Percentiles rank a stretch among this genome's conserved stretches.
These are phyloP conservation scores for Mesorhabditis sp. DNA, from an alignment of 2,888 invertebrate species.

Conservation along the genomic window DNA sequence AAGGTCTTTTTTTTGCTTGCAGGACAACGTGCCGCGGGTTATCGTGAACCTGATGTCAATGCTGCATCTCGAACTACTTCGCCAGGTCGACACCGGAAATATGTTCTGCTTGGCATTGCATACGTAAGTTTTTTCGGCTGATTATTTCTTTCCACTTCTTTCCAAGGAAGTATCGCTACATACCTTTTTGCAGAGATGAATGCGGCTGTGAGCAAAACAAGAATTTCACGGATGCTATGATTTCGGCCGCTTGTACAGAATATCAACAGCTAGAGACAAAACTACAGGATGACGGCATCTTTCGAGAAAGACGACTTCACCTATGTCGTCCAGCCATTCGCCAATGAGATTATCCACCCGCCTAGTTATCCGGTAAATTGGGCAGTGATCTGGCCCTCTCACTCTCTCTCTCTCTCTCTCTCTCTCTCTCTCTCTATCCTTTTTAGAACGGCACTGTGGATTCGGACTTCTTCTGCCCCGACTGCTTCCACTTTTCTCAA, in stretches of 20 bases:
- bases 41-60: conserved; percentile 39
- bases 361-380: too few species aligned
- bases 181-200: conserved; percentile 37
- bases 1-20: too few species aligned
- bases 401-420: background rate
- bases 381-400: too few species aligned
- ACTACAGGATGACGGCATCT: too few species aligned
- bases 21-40: conserved; percentile 35
- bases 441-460: conserved; percentile 23
- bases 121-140: conserved; percentile 14
- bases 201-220: conserved; percentile 38
- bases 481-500: conserved; percentile 51
- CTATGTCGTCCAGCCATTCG: too few species aligned
- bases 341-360: too few species aligned
- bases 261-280: too few species aligned
- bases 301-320: too few species aligned
- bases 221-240: conserved; percentile 32
- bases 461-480: conserved; percentile 39
- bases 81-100: conserved; percentile 32
- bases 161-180: too few species aligned
- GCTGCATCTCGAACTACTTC: conserved; percentile 35
- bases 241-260: conserved; percentile 14
- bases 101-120: conserved; percentile 31
- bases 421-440: too few species aligned
- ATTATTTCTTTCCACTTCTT: background rate